Percentiles rank a stretch among this genome's conserved stretches.
phyloP scores from a whole-genome alignment of 2,797 vertebrate genomes.

The Distichodus sexfasciatus region DNA sequence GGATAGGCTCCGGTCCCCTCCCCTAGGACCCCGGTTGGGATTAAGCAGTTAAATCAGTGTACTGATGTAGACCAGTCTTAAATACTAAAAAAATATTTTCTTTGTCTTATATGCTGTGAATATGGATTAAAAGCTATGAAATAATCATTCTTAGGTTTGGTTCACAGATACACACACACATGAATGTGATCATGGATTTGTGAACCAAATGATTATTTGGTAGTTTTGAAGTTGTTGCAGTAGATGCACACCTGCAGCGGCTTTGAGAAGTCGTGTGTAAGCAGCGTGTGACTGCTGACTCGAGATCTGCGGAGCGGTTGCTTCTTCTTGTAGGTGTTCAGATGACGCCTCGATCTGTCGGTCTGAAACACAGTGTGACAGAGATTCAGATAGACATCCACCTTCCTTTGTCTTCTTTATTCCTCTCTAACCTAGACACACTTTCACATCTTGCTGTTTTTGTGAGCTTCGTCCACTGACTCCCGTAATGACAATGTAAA shows the following conservation, averaged over 20 bases:
- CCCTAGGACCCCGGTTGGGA: no score
- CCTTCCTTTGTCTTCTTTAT: neutral
- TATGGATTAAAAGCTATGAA: neutral
- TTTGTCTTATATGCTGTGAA: no score
- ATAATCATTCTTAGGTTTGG: neutral
- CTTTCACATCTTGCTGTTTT: no score
- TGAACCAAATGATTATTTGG: no score
- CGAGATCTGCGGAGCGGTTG: slow-evolving; percentile 24
- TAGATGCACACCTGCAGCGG: slow-evolving; percentile 40
- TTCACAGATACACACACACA: neutral
- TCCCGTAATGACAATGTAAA: no score
- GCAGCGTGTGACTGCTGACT: slow-evolving; percentile 49
- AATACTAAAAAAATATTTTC: no score
- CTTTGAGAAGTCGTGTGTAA: slow-evolving; percentile 27
- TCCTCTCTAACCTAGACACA: no score
- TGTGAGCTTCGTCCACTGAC: no score
- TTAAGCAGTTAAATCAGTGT: no score
- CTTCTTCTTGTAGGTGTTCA: slow-evolving; percentile 42
- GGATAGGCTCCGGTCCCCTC: no score
- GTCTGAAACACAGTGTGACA: slow-evolving; percentile 18
- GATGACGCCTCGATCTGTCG: slow-evolving; percentile 45
- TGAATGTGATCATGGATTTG: neutral
- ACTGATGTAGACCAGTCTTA: no score
- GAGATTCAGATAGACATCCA: neutral
- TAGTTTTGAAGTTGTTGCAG: neutral